phyloP scores from a whole-genome alignment of 1,140 invertebrate species.

The Delia radicum region DNA sequence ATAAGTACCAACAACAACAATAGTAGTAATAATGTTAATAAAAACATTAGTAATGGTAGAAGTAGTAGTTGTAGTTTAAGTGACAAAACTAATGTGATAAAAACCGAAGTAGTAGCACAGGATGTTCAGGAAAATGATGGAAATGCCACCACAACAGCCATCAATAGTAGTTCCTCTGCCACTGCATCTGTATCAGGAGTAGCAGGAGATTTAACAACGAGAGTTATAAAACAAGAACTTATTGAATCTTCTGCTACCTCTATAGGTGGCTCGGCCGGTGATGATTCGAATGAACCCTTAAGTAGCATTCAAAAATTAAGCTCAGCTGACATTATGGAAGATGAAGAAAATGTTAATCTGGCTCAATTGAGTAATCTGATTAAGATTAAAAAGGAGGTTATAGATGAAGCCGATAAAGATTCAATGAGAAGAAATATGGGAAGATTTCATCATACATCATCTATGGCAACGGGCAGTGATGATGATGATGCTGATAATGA shows the following conservation, averaged over 20 bases:
- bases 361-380: slow-evolving; percentile 52
- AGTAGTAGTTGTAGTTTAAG: slow-evolving; percentile 52
- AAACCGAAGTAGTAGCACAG: slow-evolving; percentile 29
- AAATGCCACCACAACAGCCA: not conserved
- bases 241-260: slow-evolving; percentile 36
- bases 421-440: not conserved
- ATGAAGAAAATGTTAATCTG: slow-evolving; percentile 53
- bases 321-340: slow-evolving; percentile 34
- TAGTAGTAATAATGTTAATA: slow-evolving; percentile 53
- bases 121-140: not conserved
- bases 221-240: slow-evolving; percentile 51
- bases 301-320: slow-evolving; percentile 45
- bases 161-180: not conserved
- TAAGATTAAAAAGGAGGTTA: slow-evolving; percentile 30
- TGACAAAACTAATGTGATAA: slow-evolving; percentile 55
- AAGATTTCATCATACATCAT: not conserved
- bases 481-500: slow-evolving; percentile 34
- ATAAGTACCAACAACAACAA: slow-evolving; percentile 35
- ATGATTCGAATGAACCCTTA: slow-evolving; percentile 50
- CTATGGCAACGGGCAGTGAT: not conserved
- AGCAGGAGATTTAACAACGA: slow-evolving; percentile 32
- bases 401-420: not conserved
- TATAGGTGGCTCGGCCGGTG: slow-evolving; percentile 31
- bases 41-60: slow-evolving; percentile 43
- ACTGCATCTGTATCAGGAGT: slow-evolving; percentile 24